A percentile compares a stretch with the other conserved stretches of the same genome.
Conservation (phyloP, 2,888 invertebrate genomes). For the Zootermopsis nevadensis region DNA sequence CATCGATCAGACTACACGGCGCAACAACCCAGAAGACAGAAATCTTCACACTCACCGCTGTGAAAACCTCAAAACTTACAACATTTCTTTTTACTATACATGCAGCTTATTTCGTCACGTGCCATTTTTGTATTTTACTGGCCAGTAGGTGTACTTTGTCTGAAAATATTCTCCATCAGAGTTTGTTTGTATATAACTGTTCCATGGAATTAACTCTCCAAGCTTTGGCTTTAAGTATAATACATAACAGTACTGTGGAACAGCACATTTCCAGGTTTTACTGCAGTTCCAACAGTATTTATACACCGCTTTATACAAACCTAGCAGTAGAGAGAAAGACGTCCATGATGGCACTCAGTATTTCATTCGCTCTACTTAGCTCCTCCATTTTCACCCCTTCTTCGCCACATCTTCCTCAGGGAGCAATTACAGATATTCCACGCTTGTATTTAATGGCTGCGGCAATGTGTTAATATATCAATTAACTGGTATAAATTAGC, state of each 20-base stretch:
- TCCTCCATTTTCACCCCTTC: too few species aligned
- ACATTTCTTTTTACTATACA: too few species aligned
- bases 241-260: neutral
- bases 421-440: constrained; percentile 44
- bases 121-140: neutral
- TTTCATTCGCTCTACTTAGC: constrained; percentile 3
- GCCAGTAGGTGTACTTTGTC: neutral
- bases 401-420: neutral
- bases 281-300: neutral
- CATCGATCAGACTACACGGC: too few species aligned
- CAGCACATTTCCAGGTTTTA: neutral
- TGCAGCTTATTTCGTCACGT: too few species aligned
- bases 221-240: neutral
- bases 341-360: constrained; percentile 13
- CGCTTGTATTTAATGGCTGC: constrained; percentile 45
- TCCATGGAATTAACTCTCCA: neutral
- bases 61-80: too few species aligned
- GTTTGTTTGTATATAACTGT: neutral
- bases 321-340: constrained; percentile 11
- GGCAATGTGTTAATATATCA: constrained; percentile 52
- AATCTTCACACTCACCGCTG: too few species aligned
- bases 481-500: constrained; percentile 51
- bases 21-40: too few species aligned
- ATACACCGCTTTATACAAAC: neutral
- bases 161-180: neutral